Conservation (phyloP, 1,140 invertebrate genomes). For the Solenopsis invicta region DNA sequence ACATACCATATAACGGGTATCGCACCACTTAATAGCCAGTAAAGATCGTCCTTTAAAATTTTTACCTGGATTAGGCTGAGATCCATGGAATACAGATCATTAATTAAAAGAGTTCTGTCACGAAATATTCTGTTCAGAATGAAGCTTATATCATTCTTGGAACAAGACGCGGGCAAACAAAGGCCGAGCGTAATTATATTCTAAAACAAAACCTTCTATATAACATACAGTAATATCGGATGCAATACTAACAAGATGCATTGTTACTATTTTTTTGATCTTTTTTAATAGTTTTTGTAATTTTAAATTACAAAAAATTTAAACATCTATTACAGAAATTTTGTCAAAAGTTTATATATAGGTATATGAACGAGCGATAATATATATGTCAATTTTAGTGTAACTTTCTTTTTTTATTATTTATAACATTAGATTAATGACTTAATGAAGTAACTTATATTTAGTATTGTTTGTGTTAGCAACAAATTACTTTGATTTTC, state of each 20-base stretch:
- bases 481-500: no score
- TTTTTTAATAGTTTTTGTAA: neutral
- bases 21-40: constrained; percentile 73
- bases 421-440: neutral
- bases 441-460: neutral
- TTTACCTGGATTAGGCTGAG: constrained; percentile 77
- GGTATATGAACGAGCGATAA: neutral
- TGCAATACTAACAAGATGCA: no score
- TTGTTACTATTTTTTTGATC: neutral
- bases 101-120: constrained; percentile 73
- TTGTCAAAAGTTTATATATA: neutral
- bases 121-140: no score
- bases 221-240: no score
- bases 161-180: no score
- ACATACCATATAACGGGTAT: no score
- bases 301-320: neutral
- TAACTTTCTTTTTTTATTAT: constrained; percentile 28
- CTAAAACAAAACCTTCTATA: no score
- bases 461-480: neutral
- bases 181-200: no score
- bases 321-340: neutral
- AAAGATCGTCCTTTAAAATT: constrained; percentile 75
- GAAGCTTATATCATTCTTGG: no score
- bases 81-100: constrained; percentile 77
- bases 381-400: neutral